A percentile compares a stretch with the other conserved stretches of the same genome.
Conservation (phyloP, 2,113 vertebrate genomes). For the Nothocercus nigrocapillus region DNA sequence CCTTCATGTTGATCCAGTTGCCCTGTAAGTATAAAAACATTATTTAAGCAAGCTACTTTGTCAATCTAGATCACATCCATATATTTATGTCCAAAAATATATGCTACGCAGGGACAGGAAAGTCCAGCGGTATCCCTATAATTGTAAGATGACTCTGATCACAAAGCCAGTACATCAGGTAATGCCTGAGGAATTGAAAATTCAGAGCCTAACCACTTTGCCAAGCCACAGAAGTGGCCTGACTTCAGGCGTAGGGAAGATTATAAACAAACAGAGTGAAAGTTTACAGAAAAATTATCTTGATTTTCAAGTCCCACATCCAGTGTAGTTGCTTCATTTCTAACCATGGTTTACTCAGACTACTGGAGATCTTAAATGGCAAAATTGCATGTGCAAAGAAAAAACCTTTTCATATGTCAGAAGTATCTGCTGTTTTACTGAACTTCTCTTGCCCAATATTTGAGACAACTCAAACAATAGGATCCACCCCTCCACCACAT, state of each 20-base stretch:
- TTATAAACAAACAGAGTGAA: not conserved
- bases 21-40: constrained; percentile 36
- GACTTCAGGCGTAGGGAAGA: not conserved
- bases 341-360: not conserved
- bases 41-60: not conserved
- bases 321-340: not conserved
- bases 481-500: not conserved
- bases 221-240: not conserved
- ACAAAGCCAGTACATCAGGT: not conserved
- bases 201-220: not conserved
- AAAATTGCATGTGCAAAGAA: not conserved
- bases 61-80: not conserved
- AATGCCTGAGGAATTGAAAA: not conserved
- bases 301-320: not conserved
- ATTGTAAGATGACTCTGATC: not conserved
- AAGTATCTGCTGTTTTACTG: not conserved
- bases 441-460: not conserved
- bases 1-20: constrained; percentile 36
- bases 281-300: not conserved
- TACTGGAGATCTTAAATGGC: not conserved
- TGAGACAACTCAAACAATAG: not conserved
- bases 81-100: not conserved
- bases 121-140: not conserved
- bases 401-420: not conserved
- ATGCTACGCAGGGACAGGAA: not conserved